Conservation (phyloP, 2,113 vertebrate genomes). For the crab-eating macaque (Macaca fascicularis) region DNA sequence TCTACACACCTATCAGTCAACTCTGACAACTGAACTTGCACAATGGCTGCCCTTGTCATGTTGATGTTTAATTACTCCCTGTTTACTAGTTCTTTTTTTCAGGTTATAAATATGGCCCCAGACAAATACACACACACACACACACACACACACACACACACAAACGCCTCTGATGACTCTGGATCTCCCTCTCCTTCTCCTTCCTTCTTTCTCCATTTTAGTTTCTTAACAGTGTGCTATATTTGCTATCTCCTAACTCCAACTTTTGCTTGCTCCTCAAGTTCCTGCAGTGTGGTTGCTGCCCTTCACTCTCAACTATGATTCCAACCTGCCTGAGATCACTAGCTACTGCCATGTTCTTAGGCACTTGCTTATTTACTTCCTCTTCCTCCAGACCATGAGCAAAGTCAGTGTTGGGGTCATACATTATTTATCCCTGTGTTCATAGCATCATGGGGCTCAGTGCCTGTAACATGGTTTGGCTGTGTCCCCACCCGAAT, state of each 20-base stretch:
- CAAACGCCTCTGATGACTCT: not conserved
- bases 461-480: not conserved
- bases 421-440: not conserved
- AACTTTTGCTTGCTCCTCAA: not conserved
- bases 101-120: not conserved
- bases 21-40: not conserved
- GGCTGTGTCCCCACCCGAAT: no score
- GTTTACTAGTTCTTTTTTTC: not conserved
- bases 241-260: not conserved
- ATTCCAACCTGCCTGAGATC: not conserved
- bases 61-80: not conserved
- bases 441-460: not conserved
- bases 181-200: not conserved
- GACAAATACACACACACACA: not conserved
- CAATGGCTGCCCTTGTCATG: not conserved
- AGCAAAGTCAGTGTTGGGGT: not conserved
- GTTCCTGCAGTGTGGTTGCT: not conserved
- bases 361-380: constrained; percentile 8
- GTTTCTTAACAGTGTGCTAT: not conserved
- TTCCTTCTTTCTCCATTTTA: not conserved
- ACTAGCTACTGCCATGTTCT: not conserved
- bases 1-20: not conserved
- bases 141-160: no score
- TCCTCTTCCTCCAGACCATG: not conserved
- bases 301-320: not conserved